phyloP scores from a whole-genome alignment of 2,113 vertebrate genomes.

The Phyllostomus discolor region DNA sequence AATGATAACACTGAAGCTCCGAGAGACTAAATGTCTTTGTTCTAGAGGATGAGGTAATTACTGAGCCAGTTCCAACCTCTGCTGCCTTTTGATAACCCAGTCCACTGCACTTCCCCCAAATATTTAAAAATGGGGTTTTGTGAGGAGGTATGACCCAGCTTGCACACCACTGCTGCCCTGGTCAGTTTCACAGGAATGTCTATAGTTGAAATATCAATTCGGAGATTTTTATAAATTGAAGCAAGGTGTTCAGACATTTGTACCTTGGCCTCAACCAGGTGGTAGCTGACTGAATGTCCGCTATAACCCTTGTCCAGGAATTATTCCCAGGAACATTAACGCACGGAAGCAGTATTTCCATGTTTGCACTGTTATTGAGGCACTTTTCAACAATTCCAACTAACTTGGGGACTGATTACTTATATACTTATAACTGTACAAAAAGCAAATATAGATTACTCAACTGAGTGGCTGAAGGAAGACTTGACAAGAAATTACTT shows the following conservation, averaged over 20 bases:
- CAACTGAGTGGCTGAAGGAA: not conserved
- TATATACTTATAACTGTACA: not conserved
- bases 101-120: not conserved
- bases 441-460: not conserved
- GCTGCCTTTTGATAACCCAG: not conserved
- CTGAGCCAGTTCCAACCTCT: not conserved
- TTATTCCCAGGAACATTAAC: not conserved
- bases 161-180: not conserved
- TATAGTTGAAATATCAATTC: not conserved
- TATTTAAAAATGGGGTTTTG: not conserved
- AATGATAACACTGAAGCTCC: not conserved
- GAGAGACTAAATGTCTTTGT: not conserved
- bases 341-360: not conserved
- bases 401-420: not conserved
- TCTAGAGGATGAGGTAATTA: not conserved
- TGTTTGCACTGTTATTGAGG: not conserved
- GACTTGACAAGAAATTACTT: not conserved
- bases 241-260: not conserved
- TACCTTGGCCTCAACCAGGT: not conserved
- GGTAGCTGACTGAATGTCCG: not conserved
- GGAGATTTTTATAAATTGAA: not conserved
- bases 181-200: not conserved
- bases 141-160: not conserved
- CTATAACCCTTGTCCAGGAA: not conserved
- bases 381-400: slow-evolving; percentile 29